A percentile compares a stretch with the other conserved stretches of the same genome.
Conservation (phyloP, 2,797 vertebrate species). For the Enteromius afrohamiltoni region DNA sequence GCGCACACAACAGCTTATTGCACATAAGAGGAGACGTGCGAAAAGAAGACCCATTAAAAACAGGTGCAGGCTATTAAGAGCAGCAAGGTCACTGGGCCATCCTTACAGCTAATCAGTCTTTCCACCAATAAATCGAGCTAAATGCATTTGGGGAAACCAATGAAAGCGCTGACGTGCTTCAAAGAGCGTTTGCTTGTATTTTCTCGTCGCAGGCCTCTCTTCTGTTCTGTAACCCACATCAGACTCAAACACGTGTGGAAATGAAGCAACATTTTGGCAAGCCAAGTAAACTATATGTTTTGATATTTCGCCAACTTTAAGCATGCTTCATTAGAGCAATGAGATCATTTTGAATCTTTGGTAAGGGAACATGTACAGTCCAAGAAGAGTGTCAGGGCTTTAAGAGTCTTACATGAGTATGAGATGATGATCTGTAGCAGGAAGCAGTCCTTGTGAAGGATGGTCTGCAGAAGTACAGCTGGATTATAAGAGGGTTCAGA, state of each 20-base stretch:
- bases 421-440: constrained; percentile 86
- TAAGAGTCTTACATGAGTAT: constrained; percentile 83
- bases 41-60: constrained; percentile 26
- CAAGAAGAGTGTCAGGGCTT: neutral
- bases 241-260: neutral
- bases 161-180: constrained; percentile 3
- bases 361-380: neutral
- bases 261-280: neutral
- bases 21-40: neutral
- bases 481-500: constrained; percentile 87
- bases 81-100: constrained; percentile 30
- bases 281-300: neutral
- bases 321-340: neutral
- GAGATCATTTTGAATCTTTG: neutral
- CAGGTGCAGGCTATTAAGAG: constrained; percentile 32
- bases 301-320: neutral
- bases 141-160: constrained; percentile 30
- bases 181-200: neutral
- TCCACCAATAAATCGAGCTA: constrained; percentile 12
- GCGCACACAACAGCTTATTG: constrained; percentile 21
- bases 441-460: constrained; percentile 85
- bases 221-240: neutral
- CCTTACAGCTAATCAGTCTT: constrained; percentile 28
- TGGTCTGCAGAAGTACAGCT: constrained; percentile 85
- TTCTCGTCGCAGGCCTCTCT: neutral